Evolutionary conservation across 1,140 invertebrate genomes (phyloP), one percentile per base, ranked within the genome.

Genomic region (Micrasema longulum): DNA sequence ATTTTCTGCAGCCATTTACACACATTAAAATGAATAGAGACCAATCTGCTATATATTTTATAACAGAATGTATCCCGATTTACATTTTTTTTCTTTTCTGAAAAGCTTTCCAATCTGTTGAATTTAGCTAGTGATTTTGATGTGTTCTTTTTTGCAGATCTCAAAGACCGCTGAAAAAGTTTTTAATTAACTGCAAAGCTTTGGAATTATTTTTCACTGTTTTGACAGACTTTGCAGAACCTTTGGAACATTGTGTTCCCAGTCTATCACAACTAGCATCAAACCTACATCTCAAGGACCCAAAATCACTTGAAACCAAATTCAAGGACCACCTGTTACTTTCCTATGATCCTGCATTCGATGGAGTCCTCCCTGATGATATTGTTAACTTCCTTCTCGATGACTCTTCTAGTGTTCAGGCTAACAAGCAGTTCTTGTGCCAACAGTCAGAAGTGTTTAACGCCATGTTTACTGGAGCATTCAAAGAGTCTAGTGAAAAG

Each of bases 401-500:
- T 60, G 90, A 92, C 74, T 86, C 85, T 1, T 86, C 84, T 4
- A 86, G 82, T 3, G 83, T 92, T 0, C 81, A 84, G 22, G 87
- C 89, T 0, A 89, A 89, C 73, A 86, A 87, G 62, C 77, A 85
- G n/a, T 86, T 86, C 31, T 76, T 92, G 4, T 89, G 87, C 69
- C 82, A 88, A 69, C 86, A 87, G 71, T 91, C 89, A 0, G 89
- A 89, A 63, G 87, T 86, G 36, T 92, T 92, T 72, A 86, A 84
- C 12, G 88, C 88, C 0, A 88, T 92, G 87, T 80, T 92, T 1
- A 85, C 87, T 70, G 90, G 90, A 1, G 81, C 84, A 20, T 92
- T 92, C 77, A 88, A 85, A 31, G 91, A 92, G 77, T 89, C 89
- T 0, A 80, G 81, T 9, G 86, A 91, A 76, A 84, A 83, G 43